Base-by-base conservation (phyloP, 1,140 invertebrate species). In the Vanessa atalanta region DNA sequence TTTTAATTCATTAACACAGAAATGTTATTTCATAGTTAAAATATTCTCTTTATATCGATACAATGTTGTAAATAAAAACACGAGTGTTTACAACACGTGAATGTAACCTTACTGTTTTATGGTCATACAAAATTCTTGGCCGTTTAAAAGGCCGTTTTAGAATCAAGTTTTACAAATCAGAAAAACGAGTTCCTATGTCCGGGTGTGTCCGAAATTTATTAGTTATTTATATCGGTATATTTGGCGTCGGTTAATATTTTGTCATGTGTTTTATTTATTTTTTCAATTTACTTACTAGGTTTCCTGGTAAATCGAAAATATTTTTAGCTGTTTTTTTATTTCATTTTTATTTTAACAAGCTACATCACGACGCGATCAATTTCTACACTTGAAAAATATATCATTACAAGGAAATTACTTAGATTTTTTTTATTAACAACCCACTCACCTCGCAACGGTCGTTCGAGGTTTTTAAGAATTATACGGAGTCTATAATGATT, bases 71-170 rank as follows among this genome's bases (percentile, higher is more conserved):
- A 26, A 60, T 60, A 60, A 60, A 60, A 26, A 23, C 53, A 57
- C 51, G 16, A 26, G 55, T 60, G 23, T 60, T 23, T 26, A 60
- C 23, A 31, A 23, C 47, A 66, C 65, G 47, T 51, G 65, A 50
- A 23, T 43, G 16, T 66, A 66, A 66, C 65, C 47, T 66, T 66
- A 51, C 63, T 13, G 14, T 51, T 4, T 66, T 48, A 66, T 23
- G 23, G 47, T 48, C 47, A 66, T 66, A 66, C 65, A 51, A 66
- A 66, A 66, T 66, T 50, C 47, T 51, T 48, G 65, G 47, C 15
- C 65, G 47, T 23, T 48, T 48, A 51, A 66, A 66, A 48, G 65
- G 55, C 14, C 65, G 43, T 47, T 66, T 66, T 66, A 66, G 47
- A 66, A 66, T 51, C 65, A 15, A 51, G 47, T 66, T 65, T 51